Base-by-base conservation (phyloP, 2,888 invertebrate genomes). In the Chamaedrilus cognettii region DNA sequence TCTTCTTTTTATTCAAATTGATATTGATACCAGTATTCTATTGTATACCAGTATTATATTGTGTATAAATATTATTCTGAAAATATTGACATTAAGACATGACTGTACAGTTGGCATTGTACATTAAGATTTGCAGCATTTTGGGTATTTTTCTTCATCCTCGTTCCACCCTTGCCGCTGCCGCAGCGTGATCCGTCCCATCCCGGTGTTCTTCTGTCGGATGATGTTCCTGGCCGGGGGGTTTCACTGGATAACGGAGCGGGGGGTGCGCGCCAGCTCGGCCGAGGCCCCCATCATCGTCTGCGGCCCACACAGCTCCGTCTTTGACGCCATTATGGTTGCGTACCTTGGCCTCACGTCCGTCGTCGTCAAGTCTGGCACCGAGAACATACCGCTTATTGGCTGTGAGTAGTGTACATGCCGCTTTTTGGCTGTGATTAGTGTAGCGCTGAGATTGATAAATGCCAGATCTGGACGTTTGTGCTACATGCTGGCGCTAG, bases 261-360 rank as follows among this genome's bases (percentile, higher is more conserved):
- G 89, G 81, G 96, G 96, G 62, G 86, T 87, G 73, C 90, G 90
- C 74, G 93, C 90, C 69, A 86, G 88, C 69, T 86, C 91, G 60
- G 83, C 86, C 67, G 91, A 91, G 73, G 95, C 95, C 3, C 93
- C 94, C 1, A 89, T 96, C 84, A 85, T 95, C 72, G 90, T 90
- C 66, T 88, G 93, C 70, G 95, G 94, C 3, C 96, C 96, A 2
- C 96, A 96, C 83, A 94, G 95, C 50, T 90, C 91, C 67, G 94
- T 91, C 88, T 90, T 93, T 85, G 96, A 96, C 85, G 90, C 92
- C 69, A 87, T 95, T 72, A 88, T 91, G 76, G 91, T 93, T 78
- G 89, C 93, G 68, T 88, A 89, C 79, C 88, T 92, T 74, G 90
- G 90, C n/a, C 91, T 92, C 60, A 92, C 93, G 32, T 91, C 92